Conservation (phyloP, 2,888 invertebrate species). For the Melanotus villosus region DNA sequence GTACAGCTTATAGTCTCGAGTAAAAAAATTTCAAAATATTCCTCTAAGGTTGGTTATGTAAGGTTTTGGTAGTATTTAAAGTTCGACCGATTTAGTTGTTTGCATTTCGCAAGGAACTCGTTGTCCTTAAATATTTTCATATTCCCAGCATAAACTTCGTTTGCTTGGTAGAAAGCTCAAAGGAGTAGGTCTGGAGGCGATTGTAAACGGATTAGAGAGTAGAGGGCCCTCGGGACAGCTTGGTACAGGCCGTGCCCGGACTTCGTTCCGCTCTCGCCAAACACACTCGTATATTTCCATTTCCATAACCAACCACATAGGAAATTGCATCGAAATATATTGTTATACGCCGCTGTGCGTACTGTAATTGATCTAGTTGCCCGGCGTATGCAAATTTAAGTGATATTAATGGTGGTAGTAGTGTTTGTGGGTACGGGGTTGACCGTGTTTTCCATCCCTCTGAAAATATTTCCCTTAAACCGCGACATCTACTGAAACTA, state of each 20-base stretch:
- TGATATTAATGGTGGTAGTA: slow-evolving; percentile 38
- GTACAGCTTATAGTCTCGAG: too few species aligned
- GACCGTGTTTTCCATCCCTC: slow-evolving; percentile 26
- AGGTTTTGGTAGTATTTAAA: too few species aligned
- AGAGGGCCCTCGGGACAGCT: slow-evolving; percentile 45
- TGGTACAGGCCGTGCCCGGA: slow-evolving; percentile 43
- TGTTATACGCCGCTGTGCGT: slow-evolving; percentile 36
- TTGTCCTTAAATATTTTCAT: slow-evolving; percentile 46
- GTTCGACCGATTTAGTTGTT: slow-evolving; percentile 29
- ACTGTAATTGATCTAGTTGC: slow-evolving; percentile 41
- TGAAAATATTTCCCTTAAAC: slow-evolving; percentile 33
- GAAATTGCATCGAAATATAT: slow-evolving; percentile 50
- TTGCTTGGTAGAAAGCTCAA: slow-evolving; percentile 42
- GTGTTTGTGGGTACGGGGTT: slow-evolving; percentile 21
- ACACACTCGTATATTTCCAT: slow-evolving; percentile 47
- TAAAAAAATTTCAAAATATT: too few species aligned
- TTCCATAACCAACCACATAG: slow-evolving; percentile 49
- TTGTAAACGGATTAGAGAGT: slow-evolving; percentile 49
- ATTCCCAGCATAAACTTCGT: slow-evolving; percentile 45
- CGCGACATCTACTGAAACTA: not conserved
- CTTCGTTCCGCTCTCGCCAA: slow-evolving; percentile 42
- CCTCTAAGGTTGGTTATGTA: too few species aligned
- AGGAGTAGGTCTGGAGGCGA: slow-evolving; percentile 45
- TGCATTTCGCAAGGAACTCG: slow-evolving; percentile 30
- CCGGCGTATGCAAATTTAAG: slow-evolving; percentile 41